These are phyloP conservation scores for Fratercula arctica DNA, from an alignment of 2,797 vertebrate species.

Conservation along the genomic window DNA sequence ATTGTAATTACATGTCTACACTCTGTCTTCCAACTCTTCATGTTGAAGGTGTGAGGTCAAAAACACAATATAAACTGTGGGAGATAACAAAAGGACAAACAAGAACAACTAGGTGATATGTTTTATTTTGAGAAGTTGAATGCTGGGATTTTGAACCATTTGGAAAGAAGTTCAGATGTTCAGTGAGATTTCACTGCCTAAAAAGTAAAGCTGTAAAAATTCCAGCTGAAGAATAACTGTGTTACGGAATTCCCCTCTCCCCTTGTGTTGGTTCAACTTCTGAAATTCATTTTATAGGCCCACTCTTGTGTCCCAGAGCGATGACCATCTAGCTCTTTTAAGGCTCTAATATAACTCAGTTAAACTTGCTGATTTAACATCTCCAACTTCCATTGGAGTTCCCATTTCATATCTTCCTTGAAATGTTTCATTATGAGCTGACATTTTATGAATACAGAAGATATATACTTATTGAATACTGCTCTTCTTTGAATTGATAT, in stretches of 20 bases:
- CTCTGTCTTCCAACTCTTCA: neutral
- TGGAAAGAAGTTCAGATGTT: neutral
- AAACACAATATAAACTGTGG: neutral
- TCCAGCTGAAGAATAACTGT: accelerated
- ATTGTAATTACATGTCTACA: neutral
- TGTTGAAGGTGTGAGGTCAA: neutral
- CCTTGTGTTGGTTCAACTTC: neutral
- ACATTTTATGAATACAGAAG: neutral
- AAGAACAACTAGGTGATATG: neutral
- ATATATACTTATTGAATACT: neutral
- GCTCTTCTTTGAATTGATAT: neutral
- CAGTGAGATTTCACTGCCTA: neutral
- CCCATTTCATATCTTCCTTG: neutral
- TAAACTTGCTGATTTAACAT: neutral
- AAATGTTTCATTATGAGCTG: neutral
- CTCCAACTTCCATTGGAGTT: neutral
- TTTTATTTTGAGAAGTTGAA: neutral
- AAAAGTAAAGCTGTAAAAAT: neutral
- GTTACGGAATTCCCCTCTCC: neutral
- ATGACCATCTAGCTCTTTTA: neutral
- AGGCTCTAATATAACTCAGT: neutral
- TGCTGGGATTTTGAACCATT: neutral
- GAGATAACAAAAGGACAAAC: neutral
- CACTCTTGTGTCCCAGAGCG: neutral
- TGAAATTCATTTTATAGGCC: neutral